Base-by-base conservation (phyloP, 2,113 vertebrate species). In the Callopanchax toddi region DNA sequence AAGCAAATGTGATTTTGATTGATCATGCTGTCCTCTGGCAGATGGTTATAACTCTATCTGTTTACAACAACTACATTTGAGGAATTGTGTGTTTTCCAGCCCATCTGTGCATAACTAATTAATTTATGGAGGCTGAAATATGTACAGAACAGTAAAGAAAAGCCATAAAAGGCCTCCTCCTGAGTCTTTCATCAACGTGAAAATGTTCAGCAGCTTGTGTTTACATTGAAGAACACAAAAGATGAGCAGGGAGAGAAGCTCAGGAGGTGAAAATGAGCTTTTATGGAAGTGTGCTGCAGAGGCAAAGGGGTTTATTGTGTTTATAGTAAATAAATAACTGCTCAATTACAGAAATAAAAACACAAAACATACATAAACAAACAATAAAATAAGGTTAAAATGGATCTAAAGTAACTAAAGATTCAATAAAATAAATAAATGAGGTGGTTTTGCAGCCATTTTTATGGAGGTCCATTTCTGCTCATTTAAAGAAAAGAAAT, bases 51-150 rank as follows among this genome's bases (percentile, higher is more conserved):
- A 55, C 48, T 39, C 8, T n/a, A 29, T 46, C n/a, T 43, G 6
- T 69, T 40, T 53, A 60, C 18, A 39, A 71, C 26, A n/a, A 39
- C 42, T 5, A 39, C 48, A 21, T 16, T 39, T 25, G 20, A 20
- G 22, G 53, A 48, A 69, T 69, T 54, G 42, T 42, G 32, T 10
- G 2, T 67, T 64, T 64, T 71, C 39, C 51, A 26, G 34, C 34
- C 23, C 13, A 55, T 42, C 39, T 44, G 0, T 29, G 40, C 17
- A 15, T 21, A 11, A n/a, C 46, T 62, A 74, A 74, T 68, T 56
- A 23, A 56, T 71, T 36, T 55, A 48, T 13, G 21, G 8, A 45
- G 60, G 39, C 11, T 59, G 56, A 42, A 8, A 44, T 40, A 22
- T 15, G 36, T 62, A 20, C 36, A 29, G 55, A 48, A 54, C 22